Evolutionary conservation across 2,888 invertebrate genomes (phyloP).

Genomic region (Allolobophora icterica): DNA sequence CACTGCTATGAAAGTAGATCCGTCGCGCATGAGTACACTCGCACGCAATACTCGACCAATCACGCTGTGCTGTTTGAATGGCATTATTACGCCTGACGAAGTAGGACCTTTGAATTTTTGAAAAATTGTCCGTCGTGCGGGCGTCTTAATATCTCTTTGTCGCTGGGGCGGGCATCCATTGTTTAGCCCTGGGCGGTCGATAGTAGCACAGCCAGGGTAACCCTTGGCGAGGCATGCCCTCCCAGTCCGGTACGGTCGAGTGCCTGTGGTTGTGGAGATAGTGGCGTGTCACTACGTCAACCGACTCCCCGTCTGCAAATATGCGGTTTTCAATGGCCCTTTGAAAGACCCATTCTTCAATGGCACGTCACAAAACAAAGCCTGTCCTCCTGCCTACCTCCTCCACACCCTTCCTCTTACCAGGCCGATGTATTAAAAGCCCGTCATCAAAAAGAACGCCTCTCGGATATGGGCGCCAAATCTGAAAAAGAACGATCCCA

Average conservation of each 20-base stretch:
- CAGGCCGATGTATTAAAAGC: neutral
- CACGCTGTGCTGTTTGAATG: constrained; percentile 21
- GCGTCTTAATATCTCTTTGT: constrained; percentile 29
- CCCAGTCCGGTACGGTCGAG: constrained; percentile 15
- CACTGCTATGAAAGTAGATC: constrained; percentile 20
- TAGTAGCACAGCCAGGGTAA: constrained; percentile 6
- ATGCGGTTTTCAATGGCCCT: constrained; percentile 29
- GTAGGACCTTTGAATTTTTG: constrained; percentile 23
- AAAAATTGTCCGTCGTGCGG: constrained; percentile 20
- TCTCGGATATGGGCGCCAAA: neutral
- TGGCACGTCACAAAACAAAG: constrained; percentile 30
- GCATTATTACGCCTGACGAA: constrained; percentile 20
- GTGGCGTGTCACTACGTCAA: constrained; percentile 18
- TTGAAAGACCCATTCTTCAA: constrained; percentile 6
- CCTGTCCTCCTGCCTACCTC: constrained; percentile 14
- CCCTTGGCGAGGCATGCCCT: neutral
- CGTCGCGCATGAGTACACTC: constrained; percentile 28
- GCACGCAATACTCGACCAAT: constrained; percentile 21
- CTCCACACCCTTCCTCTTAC: neutral
- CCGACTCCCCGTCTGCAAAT: constrained; percentile 30
- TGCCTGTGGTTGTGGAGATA: constrained; percentile 27
- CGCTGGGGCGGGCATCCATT: neutral
- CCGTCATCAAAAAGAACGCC: neutral
- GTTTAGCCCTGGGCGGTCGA: constrained; percentile 11
- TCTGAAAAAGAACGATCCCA: neutral